Conservation (phyloP, 2,797 vertebrate genomes). For the Naso thynnoides region DNA sequence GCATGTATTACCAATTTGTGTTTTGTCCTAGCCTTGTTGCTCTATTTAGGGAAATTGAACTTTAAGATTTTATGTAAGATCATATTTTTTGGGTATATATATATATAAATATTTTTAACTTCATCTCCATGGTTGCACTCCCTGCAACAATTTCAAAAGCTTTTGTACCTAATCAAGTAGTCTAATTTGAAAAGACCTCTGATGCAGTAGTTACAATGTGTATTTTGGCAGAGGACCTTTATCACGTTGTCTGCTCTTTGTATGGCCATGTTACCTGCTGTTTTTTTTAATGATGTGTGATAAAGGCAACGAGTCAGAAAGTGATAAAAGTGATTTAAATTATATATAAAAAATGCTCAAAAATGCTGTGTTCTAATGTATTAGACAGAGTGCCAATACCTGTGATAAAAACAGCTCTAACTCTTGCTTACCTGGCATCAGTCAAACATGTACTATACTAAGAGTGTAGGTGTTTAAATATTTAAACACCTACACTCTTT, state of each 20-base stretch:
- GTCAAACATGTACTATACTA: background rate
- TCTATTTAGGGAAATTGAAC: background rate
- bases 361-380: background rate
- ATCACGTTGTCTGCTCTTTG: background rate
- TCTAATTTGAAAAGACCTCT: background rate
- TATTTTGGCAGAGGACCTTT: background rate
- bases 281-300: background rate
- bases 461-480: no score
- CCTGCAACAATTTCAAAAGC: background rate
- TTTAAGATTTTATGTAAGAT: conserved; percentile 11
- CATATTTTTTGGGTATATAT: background rate
- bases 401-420: background rate
- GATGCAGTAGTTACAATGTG: background rate
- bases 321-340: background rate
- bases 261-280: background rate
- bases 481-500: no score
- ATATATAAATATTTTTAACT: background rate
- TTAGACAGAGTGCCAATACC: background rate
- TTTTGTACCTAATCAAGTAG: background rate
- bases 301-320: background rate
- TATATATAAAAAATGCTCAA: background rate
- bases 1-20: background rate
- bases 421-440: background rate
- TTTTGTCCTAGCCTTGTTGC: background rate
- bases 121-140: background rate